These are phyloP conservation scores for Leucoptera coffeella DNA, from an alignment of 2,888 invertebrate genomes.

Conservation along the genomic window DNA sequence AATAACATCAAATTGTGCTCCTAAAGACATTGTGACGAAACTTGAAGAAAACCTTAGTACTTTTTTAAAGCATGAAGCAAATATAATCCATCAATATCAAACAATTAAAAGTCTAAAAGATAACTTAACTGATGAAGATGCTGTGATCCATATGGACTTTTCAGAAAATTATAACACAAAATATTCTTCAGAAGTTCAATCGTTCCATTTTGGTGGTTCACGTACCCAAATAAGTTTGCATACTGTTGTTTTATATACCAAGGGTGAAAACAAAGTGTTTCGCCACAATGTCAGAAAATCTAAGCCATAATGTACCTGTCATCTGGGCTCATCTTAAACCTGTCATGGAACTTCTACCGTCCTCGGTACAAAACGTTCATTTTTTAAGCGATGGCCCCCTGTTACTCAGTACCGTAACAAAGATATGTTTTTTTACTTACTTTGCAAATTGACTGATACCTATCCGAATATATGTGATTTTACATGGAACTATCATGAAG, in stretches of 20 bases:
- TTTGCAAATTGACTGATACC: conserved; percentile 2
- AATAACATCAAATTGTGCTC: conserved; percentile 5
- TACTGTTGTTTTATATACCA: conserved; percentile 8
- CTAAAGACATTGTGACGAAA: conserved; percentile 6
- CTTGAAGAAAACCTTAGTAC: conserved; percentile 5
- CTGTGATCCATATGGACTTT: conserved; percentile 6
- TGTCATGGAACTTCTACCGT: conserved; percentile 6
- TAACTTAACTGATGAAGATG: conserved; percentile 5
- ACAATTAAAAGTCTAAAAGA: conserved; percentile 5
- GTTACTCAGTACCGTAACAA: conserved; percentile 10
- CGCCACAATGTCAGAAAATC: conserved; percentile 4
- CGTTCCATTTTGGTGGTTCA: conserved; percentile 5
- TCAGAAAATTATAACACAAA: conserved; percentile 6
- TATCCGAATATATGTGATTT: conserved; percentile 7
- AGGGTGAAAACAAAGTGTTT: conserved; percentile 5
- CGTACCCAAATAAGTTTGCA: conserved; percentile 7
- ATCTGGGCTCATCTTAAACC: conserved; percentile 9
- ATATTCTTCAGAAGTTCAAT: conserved; percentile 5
- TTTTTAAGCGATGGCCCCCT: conserved; percentile 3
- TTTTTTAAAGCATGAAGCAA: conserved; percentile 5
- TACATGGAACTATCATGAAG: conserved; percentile 9
- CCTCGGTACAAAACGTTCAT: conserved; percentile 7
- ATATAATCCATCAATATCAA: conserved; percentile 6
- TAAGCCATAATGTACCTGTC: conserved; percentile 7
- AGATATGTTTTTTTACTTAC: conserved; percentile 8